Conservation (phyloP, 30 jellyfish, hydroid and myxozoan species). For the Hydractinia symbiolongicarpus region DNA sequence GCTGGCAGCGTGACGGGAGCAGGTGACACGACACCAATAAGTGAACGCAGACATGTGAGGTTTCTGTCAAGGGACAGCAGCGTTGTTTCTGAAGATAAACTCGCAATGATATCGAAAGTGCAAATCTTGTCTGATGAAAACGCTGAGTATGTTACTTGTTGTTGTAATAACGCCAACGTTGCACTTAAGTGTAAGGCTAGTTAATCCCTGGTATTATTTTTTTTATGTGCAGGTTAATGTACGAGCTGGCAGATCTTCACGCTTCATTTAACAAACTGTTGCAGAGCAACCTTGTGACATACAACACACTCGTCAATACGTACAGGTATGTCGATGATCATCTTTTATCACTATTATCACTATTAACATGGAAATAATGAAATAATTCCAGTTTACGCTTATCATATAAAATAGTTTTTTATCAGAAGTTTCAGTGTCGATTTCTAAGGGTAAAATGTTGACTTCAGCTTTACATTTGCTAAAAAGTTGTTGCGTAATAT, state of each 20-base stretch:
- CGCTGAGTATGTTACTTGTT: slow-evolving; percentile 28
- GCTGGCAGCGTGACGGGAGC: not conserved
- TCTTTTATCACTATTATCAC: not conserved
- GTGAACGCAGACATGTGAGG: slow-evolving; percentile 16
- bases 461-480: too few species aligned
- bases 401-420: not conserved
- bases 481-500: too few species aligned
- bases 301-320: not conserved
- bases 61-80: slow-evolving; percentile 31
- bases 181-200: not conserved
- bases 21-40: slow-evolving; percentile 11
- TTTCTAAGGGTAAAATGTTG: not conserved
- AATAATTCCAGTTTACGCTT: too few species aligned
- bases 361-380: not conserved
- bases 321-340: not conserved
- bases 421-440: not conserved
- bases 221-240: slow-evolving; percentile 1
- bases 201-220: not conserved
- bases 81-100: slow-evolving; percentile 19
- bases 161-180: not conserved
- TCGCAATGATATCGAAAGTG: slow-evolving; percentile 22
- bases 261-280: slow-evolving; percentile 11
- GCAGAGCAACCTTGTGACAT: not conserved
- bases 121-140: slow-evolving; percentile 50
- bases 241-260: slow-evolving; percentile 19